Evolutionary conservation across 53 echinoderm and acorn worm species (phyloP), one percentile per base, ranked within the genome.

Genomic region (Echinarachnius parma): DNA sequence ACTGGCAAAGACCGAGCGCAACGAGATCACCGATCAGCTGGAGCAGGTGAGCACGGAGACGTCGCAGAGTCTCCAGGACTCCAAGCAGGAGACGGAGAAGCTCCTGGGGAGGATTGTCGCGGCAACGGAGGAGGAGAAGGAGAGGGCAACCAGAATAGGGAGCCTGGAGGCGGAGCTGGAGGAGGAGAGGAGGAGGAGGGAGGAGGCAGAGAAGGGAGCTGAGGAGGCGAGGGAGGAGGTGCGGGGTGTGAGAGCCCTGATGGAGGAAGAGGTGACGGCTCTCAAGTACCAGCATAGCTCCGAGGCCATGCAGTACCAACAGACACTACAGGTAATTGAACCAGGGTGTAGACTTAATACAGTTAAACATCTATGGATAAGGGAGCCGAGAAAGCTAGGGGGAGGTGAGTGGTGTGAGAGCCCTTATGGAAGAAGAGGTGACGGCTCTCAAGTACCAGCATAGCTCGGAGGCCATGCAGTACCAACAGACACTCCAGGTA

Each of bases 251-350:
- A 56, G 82, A 37, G 61, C 75, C 64, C 76, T 81, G 28, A 81
- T 81, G 87, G 79, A 95, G 63, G 83, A 81, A 50, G 93, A 93
- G 65, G 72, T 95, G 2, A 78, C 87, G 5, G 87, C 87, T 0
- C 81, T 95, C 4, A 84, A 82, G 31, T 95, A 90, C 75, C 90
- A 95, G 76, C 77, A 84, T 20, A 95, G 95, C 61, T 87, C 90
- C 24, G 95, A 95, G 63, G 89, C 90, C 21, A 87, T 95, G 90
- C 87, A 95, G 34, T 95, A 87, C 87, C 90, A 95, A 72, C 81
- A 95, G 24, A 61, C 81, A 25, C 58, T 90, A 16, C 81, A 95
- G 84, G 95, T 95, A 76, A 46, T n/a, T n/a, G n/a, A n/a, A n/a
- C n/a, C n/a, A n/a, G n/a, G n/a, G n/a, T n/a, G n/a, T n/a, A n/a